A percentile compares a stretch with the other conserved stretches of the same genome.
These are phyloP conservation scores for Cotesia vestalis DNA, from an alignment of 1,140 invertebrate species.

Conservation along the genomic window DNA sequence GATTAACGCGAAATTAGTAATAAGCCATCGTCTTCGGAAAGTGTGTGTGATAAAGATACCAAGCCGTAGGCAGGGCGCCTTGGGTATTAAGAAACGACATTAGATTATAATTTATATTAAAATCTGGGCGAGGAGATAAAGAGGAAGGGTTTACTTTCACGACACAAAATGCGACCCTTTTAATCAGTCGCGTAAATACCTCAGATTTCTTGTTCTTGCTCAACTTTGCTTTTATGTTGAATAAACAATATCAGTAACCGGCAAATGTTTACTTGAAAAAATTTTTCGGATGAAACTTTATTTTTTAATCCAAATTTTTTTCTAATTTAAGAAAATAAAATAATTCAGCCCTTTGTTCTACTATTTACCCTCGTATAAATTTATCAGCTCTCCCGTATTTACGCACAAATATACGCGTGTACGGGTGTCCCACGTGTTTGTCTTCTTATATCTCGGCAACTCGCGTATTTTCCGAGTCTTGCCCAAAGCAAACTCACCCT, in stretches of 20 bases:
- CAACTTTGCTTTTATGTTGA: background rate
- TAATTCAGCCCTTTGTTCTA: background rate
- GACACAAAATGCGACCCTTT: conserved; percentile 51
- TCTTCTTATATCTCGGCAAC: conserved; percentile 6
- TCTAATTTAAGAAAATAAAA: too few species aligned
- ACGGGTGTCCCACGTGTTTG: conserved; percentile 20
- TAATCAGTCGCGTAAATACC: conserved; percentile 52
- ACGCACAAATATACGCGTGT: conserved; percentile 18
- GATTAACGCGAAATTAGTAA: conserved; percentile 58
- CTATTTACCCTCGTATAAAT: conserved; percentile 5
- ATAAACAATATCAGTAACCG: too few species aligned
- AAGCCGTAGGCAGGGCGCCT: conserved; percentile 32
- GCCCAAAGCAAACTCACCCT: conserved; percentile 1
- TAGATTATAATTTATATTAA: conserved; percentile 68
- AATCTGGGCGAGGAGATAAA: conserved; percentile 65
- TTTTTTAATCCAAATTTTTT: too few species aligned
- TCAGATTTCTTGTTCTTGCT: background rate
- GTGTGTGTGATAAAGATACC: background rate
- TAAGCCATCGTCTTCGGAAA: conserved; percentile 56
- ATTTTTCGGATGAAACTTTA: too few species aligned
- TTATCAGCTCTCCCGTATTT: conserved; percentile 5
- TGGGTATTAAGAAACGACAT: conserved; percentile 64
- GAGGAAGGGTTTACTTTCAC: conserved; percentile 49
- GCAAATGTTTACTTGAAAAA: too few species aligned
- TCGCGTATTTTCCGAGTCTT: conserved; percentile 9